Evolutionary conservation across 1,140 invertebrate genomes (phyloP).

Genomic region (Lordiphosa clarofinis): DNA sequence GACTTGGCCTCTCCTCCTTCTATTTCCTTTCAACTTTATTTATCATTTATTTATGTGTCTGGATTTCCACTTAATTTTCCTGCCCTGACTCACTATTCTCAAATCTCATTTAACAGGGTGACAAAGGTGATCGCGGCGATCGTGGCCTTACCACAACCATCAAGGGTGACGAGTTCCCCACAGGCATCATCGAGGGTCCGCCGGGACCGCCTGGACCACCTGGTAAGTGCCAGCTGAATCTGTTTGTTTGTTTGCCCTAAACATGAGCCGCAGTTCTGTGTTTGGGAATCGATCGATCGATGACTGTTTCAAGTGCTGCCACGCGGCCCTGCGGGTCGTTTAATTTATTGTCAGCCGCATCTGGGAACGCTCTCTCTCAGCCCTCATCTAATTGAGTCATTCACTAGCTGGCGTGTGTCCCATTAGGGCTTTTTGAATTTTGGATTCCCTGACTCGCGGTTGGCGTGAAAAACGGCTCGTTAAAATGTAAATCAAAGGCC

Average conservation of each 20-base stretch:
- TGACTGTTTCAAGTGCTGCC: slow-evolving; percentile 66
- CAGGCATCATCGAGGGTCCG: slow-evolving; percentile 95
- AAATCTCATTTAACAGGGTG: slow-evolving; percentile 84
- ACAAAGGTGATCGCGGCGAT: slow-evolving; percentile 94
- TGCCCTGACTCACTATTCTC: slow-evolving; percentile 49
- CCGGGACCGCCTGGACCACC: slow-evolving; percentile 94
- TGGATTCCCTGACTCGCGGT: slow-evolving; percentile 27
- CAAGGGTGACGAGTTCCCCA: slow-evolving; percentile 93
- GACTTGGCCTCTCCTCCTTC: slow-evolving; percentile 47
- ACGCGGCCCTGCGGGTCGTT: slow-evolving; percentile 62
- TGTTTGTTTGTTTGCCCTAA: slow-evolving; percentile 28
- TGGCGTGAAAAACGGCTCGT: slow-evolving; percentile 51
- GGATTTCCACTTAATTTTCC: slow-evolving; percentile 59
- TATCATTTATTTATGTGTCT: slow-evolving; percentile 74
- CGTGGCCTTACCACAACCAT: slow-evolving; percentile 93
- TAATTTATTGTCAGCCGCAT: slow-evolving; percentile 59
- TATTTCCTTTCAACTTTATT: slow-evolving; percentile 66
- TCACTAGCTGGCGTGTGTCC: slow-evolving; percentile 58
- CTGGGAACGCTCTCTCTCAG: slow-evolving; percentile 32
- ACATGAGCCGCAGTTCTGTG: slow-evolving; percentile 27
- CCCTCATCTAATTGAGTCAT: slow-evolving; percentile 69
- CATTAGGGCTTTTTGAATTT: slow-evolving; percentile 50
- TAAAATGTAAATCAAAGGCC: slow-evolving; percentile 60
- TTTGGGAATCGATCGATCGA: slow-evolving; percentile 38
- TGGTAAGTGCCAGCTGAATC: slow-evolving; percentile 82